phyloP scores from a whole-genome alignment of 2,797 vertebrate species.

The Mareca penelope region DNA sequence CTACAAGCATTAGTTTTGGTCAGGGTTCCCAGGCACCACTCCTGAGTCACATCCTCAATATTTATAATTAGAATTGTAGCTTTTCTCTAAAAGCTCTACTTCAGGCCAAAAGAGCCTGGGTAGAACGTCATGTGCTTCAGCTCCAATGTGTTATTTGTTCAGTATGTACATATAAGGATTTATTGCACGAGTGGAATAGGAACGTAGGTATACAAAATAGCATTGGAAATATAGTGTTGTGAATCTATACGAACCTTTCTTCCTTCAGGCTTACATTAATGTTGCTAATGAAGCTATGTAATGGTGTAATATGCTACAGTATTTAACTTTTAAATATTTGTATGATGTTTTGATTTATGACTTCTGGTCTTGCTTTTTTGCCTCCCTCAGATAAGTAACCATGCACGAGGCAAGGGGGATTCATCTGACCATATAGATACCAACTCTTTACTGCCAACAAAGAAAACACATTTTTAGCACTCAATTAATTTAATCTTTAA shows the following conservation, averaged over 20 bases:
- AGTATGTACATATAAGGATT: background rate
- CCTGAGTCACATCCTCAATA: background rate
- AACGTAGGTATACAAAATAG: background rate
- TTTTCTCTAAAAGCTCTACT: background rate
- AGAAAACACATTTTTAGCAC: background rate
- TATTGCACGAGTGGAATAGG: background rate
- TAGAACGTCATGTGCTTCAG: background rate
- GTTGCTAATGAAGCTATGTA: background rate
- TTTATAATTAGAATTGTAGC: background rate
- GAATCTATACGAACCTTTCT: background rate
- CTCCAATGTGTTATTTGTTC: background rate
- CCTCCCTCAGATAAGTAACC: background rate
- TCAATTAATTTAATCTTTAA: background rate
- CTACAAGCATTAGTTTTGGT: background rate
- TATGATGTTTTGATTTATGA: background rate
- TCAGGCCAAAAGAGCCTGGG: background rate
- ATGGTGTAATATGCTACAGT: background rate
- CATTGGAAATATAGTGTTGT: background rate
- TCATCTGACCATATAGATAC: background rate
- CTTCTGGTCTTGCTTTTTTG: background rate
- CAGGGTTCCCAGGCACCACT: background rate
- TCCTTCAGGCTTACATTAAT: background rate
- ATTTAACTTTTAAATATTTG: background rate
- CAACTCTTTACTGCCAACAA: background rate
- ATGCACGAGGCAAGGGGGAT: background rate